Percentiles rank a stretch among this genome's conserved stretches.
These are phyloP conservation scores for Lasius fuliginosus DNA, from an alignment of 2,888 invertebrate genomes.

Conservation along the genomic window DNA sequence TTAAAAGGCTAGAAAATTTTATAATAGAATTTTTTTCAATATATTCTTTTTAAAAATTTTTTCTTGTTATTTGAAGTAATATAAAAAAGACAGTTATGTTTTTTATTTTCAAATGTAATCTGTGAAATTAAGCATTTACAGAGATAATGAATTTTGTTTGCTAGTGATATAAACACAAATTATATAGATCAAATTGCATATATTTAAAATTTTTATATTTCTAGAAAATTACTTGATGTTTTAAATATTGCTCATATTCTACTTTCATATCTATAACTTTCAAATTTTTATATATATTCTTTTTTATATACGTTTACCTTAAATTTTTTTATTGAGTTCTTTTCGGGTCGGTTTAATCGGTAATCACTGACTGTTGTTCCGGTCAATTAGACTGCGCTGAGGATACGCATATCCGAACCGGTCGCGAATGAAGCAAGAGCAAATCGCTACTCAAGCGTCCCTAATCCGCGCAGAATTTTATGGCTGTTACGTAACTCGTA, in stretches of 20 bases:
- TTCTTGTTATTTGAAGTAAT: neutral
- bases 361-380: neutral
- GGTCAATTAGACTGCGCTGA: neutral
- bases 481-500: slow-evolving; percentile 64
- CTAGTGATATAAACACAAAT: neutral
- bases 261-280: neutral
- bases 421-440: slow-evolving; percentile 33
- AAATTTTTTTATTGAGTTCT: neutral
- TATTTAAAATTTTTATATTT: neutral
- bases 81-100: neutral
- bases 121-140: neutral
- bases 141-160: neutral
- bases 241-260: neutral
- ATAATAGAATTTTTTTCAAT: neutral
- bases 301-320: neutral
- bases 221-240: neutral
- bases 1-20: slow-evolving; percentile 2
- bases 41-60: neutral
- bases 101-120: neutral
- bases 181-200: neutral
- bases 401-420: neutral
- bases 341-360: neutral
- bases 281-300: neutral
- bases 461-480: slow-evolving; percentile 55
- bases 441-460: slow-evolving; percentile 33